A percentile compares a stretch with the other conserved stretches of the same genome.
phyloP scores from a whole-genome alignment of 2,113 vertebrate genomes.

The Nycticebus coucang region DNA sequence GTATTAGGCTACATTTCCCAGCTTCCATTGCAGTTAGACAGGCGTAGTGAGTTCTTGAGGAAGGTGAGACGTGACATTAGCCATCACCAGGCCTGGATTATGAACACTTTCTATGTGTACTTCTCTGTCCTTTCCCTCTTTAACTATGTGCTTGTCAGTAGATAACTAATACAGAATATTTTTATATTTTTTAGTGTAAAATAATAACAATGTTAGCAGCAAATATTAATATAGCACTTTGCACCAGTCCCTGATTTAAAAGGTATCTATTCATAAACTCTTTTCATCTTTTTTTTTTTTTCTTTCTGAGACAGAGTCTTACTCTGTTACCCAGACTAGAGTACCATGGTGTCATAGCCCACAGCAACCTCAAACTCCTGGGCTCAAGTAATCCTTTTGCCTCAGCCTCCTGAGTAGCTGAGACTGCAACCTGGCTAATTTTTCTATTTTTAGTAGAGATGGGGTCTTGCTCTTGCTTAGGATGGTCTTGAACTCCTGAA shows the following conservation, averaged over 20 bases:
- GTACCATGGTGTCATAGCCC: too few relatives aligned
- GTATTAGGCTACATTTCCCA: not conserved
- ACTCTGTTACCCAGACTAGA: too few relatives aligned
- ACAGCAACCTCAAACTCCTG: too few relatives aligned
- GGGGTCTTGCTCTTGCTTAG: too few relatives aligned
- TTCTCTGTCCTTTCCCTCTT: not conserved
- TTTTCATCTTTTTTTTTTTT: too few relatives aligned
- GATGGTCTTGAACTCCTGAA: too few relatives aligned
- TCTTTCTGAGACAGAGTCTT: too few relatives aligned
- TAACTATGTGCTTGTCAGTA: not conserved
- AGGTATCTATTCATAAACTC: not conserved
- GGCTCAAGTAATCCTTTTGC: too few relatives aligned
- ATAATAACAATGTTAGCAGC: not conserved
- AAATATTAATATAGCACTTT: not conserved
- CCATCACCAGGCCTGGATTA: not conserved
- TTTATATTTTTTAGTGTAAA: constrained; percentile 5
- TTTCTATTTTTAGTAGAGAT: too few relatives aligned
- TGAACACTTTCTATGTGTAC: not conserved
- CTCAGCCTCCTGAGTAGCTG: too few relatives aligned
- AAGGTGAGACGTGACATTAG: not conserved
- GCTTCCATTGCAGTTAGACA: not conserved
- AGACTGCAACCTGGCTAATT: too few relatives aligned
- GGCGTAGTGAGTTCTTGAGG: not conserved
- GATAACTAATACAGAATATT: not conserved
- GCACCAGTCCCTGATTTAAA: not conserved